phyloP scores from a whole-genome alignment of 2,888 invertebrate genomes.

The Ariolimax columbianus region DNA sequence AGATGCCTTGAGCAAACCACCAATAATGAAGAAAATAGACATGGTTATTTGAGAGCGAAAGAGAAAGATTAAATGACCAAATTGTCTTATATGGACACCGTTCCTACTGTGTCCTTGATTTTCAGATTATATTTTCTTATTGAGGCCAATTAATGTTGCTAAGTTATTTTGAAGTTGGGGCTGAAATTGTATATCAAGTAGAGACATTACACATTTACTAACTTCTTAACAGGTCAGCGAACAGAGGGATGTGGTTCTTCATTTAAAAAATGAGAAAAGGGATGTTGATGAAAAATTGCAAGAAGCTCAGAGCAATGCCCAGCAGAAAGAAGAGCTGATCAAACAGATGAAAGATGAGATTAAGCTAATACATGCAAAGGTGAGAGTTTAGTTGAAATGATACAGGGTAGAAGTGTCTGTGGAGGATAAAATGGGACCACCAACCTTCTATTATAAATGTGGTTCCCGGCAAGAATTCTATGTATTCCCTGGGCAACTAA shows the following conservation, averaged over 20 bases:
- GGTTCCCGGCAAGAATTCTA: too few species aligned
- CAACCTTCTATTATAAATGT: too few species aligned
- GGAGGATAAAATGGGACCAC: too few species aligned
- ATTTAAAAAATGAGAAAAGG: conserved; percentile 70
- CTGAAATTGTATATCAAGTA: neutral
- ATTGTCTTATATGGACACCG: too few species aligned
- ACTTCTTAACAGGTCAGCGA: conserved; percentile 69
- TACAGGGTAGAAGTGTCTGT: too few species aligned
- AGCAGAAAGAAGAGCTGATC: conserved; percentile 73
- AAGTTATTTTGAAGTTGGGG: neutral
- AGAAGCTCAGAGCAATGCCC: conserved; percentile 71
- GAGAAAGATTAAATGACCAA: too few species aligned
- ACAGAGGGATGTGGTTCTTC: conserved; percentile 72
- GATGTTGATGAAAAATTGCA: conserved; percentile 74
- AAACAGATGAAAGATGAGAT: conserved; percentile 74
- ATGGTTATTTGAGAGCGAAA: too few species aligned
- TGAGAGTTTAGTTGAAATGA: conserved; percentile 27
- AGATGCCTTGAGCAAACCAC: too few species aligned
- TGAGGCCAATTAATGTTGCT: neutral
- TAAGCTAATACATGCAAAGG: conserved; percentile 64
- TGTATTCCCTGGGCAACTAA: too few species aligned
- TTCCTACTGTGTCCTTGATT: neutral
- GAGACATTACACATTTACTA: neutral
- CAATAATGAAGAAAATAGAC: too few species aligned
- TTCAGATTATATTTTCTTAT: neutral